Conservation (phyloP, 2,113 vertebrate genomes). For the Proteles cristata region DNA sequence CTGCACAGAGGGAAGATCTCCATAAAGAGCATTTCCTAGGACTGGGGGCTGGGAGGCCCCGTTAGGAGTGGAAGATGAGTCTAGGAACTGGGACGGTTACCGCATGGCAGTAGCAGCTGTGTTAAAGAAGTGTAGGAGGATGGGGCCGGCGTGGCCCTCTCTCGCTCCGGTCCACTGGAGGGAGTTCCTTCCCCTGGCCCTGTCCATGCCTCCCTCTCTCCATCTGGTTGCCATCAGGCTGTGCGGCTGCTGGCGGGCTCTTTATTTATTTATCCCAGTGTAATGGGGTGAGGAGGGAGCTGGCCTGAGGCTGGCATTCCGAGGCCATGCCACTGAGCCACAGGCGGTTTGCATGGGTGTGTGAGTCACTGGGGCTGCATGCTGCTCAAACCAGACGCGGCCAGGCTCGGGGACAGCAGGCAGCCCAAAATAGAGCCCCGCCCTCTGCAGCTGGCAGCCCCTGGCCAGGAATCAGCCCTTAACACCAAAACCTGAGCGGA, state of each 20-base stretch:
- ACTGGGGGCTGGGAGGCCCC: not conserved
- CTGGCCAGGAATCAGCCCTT: conserved; percentile 66
- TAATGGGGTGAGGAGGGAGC: conserved; percentile 83
- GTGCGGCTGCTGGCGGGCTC: conserved; percentile 10
- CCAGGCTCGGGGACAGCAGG: conserved; percentile 66
- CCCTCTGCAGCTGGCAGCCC: conserved; percentile 78
- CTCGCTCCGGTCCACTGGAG: conserved; percentile 54
- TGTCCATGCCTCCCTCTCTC: not conserved
- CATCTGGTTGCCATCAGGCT: conserved; percentile 74
- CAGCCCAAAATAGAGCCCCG: conserved; percentile 84
- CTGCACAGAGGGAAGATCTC: not conserved
- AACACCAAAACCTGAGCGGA: conserved; percentile 24
- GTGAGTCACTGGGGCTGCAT: conserved; percentile 86
- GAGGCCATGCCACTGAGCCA: conserved; percentile 80
- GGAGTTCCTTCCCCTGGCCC: conserved; percentile 56
- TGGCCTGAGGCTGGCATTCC: conserved; percentile 70
- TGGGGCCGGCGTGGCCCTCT: not conserved
- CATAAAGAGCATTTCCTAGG: not conserved
- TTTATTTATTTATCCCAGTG: conserved; percentile 87
- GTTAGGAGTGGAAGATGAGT: not conserved
- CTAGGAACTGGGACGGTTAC: not conserved
- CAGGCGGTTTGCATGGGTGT: conserved; percentile 84
- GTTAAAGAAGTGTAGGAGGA: conserved; percentile 18
- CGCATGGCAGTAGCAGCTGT: not conserved
- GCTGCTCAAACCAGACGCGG: conserved; percentile 86